Evolutionary conservation across 2,888 invertebrate species (phyloP).

Genomic region (Drosophila ezoana): DNA sequence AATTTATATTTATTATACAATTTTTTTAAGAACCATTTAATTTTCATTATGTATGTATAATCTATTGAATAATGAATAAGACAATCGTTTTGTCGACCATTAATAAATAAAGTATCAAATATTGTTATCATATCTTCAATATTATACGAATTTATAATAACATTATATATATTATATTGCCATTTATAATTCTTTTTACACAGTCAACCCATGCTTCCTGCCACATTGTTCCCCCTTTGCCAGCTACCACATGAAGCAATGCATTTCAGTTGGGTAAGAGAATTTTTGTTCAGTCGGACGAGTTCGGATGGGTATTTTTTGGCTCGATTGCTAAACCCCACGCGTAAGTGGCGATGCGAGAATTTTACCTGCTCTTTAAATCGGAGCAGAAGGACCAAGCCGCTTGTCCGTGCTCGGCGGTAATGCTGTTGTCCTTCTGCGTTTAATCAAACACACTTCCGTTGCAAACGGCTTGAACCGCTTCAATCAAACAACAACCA

Average conservation of each 20-base stretch:
- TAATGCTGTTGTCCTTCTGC: conserved; percentile 68
- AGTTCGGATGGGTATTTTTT: neutral
- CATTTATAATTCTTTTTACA: too few species aligned
- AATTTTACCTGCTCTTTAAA: conserved; percentile 68
- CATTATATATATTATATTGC: too few species aligned
- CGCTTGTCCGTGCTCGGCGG: conserved; percentile 28
- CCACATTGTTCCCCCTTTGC: neutral
- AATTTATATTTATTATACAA: too few species aligned
- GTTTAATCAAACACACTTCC: conserved; percentile 80
- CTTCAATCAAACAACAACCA: conserved; percentile 80
- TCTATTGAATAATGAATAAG: too few species aligned
- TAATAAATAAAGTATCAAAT: neutral
- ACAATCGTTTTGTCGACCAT: too few species aligned
- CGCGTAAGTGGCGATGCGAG: neutral
- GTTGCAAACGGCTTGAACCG: conserved; percentile 79
- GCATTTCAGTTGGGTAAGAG: neutral
- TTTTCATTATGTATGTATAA: too few species aligned
- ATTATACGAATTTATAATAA: neutral
- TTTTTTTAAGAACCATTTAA: too few species aligned
- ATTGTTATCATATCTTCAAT: neutral
- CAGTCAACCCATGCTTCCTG: neutral
- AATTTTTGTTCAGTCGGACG: conserved; percentile 5
- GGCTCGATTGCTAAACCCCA: conserved; percentile 2
- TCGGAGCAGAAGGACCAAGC: conserved; percentile 13
- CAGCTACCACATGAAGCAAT: too few species aligned